phyloP scores from a whole-genome alignment of 2,888 invertebrate genomes.

The Holacanthella duospinosa region DNA sequence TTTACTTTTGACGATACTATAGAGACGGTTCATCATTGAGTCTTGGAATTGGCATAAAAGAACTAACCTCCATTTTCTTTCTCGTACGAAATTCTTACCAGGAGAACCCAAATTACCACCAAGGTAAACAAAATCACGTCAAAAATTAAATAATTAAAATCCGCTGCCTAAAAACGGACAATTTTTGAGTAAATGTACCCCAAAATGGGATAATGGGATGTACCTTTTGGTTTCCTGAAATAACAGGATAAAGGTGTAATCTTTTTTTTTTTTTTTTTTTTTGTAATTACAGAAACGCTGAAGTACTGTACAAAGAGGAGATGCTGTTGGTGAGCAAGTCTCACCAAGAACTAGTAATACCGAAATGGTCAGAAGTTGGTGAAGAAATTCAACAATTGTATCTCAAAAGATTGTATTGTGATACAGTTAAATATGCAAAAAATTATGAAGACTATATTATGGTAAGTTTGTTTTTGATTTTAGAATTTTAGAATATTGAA shows the following conservation, averaged over 20 bases:
- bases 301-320: constrained; percentile 12
- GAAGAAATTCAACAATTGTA: constrained; percentile 18
- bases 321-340: not conserved
- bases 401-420: constrained; percentile 22
- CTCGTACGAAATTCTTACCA: too few relatives aligned
- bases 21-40: too few relatives aligned
- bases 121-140: constrained; percentile 16
- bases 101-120: constrained; percentile 25
- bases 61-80: not conserved
- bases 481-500: not conserved
- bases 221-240: too few relatives aligned
- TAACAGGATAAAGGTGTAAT: too few relatives aligned
- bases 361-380: constrained; percentile 18
- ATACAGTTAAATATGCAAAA: constrained; percentile 14
- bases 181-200: too few relatives aligned
- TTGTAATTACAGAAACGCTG: constrained; percentile 16
- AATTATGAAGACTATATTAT: constrained; percentile 26
- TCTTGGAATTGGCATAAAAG: not conserved
- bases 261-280: not conserved
- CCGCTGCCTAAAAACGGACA: not conserved
- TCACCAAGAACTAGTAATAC: not conserved
- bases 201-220: too few relatives aligned
- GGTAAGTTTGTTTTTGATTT: constrained; percentile 12
- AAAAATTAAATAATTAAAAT: not conserved
- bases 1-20: too few relatives aligned